Base-by-base conservation (phyloP, 2,888 invertebrate genomes). In the Eutolmus rufibarbis region DNA sequence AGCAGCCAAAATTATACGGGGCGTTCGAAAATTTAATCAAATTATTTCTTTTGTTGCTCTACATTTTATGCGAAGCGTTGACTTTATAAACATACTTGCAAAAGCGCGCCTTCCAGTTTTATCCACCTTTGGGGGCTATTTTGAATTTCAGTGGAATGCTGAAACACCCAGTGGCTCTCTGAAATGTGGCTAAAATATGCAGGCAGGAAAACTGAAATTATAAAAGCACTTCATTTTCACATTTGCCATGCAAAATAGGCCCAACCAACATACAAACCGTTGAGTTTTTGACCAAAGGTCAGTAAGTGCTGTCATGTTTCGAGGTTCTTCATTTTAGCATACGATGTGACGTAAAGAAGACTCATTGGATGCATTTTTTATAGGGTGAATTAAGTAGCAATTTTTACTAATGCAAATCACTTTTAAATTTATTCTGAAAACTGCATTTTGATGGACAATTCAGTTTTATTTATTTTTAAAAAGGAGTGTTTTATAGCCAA, bases 41-140 rank as follows among this genome's bases (percentile, higher is more conserved):
- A 46, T 79, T 79, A 79, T 79, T 79, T 40, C 43, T 28, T 66
- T 46, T 46, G 40, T 79, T 79, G 79, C 43, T 79, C 79, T 16
- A 79, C 79, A 79, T 79, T 79, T 79, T 79, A 79, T 79, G 79
- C 79, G 43, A 79, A 28, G 16, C 66, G 66, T 40, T 46, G 43
- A 46, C 43, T 19, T 78, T 78, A 40, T 79, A 79, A 9, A 79
- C 79, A 46, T 19, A 46, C 66, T 66, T 66, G 66, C 66, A 66
- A 66, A 66, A 66, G 66, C 23, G 28, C 23, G 66, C 66, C 66
- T 66, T 66, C 66, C 66, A 66, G 66, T 23, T 66, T 66, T 66
- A 66, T 28, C 66, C 79, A 79, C 46, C 79, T 46, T 46, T 79
- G 79, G 19, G 19, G 46, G 43, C 40, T 79, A 43, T 79, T 79